Evolutionary conservation across 2,113 vertebrate species (phyloP).

Genomic region (Oryzias celebensis): DNA sequence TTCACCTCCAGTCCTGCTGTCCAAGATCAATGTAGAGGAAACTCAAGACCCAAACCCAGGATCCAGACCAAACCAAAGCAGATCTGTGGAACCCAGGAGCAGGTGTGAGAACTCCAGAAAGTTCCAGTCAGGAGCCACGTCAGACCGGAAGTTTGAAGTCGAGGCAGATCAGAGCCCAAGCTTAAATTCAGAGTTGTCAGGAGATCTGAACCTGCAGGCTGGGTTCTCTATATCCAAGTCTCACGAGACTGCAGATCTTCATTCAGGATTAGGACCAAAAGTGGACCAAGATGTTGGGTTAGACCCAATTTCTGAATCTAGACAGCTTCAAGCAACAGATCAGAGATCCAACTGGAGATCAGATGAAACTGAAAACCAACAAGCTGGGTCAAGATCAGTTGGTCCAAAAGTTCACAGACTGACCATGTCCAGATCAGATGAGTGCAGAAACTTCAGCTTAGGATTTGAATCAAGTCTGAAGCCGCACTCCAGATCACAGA

Average conservation of each 20-base stretch:
- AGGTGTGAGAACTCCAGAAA: not conserved
- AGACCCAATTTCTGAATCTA: conserved; percentile 14
- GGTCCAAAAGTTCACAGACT: not conserved
- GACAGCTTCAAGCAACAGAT: conserved; percentile 4
- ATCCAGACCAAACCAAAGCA: not conserved
- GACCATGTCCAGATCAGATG: no score
- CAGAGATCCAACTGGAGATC: conserved; percentile 3
- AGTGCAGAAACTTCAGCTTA: not conserved
- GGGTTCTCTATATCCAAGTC: not conserved
- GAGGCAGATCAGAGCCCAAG: not conserved
- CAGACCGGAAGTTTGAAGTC: not conserved
- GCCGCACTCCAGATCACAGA: conserved; percentile 22
- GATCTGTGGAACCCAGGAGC: not conserved
- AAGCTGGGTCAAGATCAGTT: not conserved
- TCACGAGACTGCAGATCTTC: not conserved
- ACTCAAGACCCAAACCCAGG: conserved; percentile 12
- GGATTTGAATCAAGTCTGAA: not conserved
- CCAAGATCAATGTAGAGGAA: not conserved
- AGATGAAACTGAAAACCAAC: not conserved
- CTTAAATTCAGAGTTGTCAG: not conserved
- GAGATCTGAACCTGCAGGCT: not conserved
- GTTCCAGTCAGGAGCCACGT: not conserved
- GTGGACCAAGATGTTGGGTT: not conserved
- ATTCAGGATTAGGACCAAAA: not conserved
- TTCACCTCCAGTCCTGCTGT: not conserved